Base-by-base conservation (phyloP, 2,113 vertebrate species). In the Anarrhichthys ocellatus region DNA sequence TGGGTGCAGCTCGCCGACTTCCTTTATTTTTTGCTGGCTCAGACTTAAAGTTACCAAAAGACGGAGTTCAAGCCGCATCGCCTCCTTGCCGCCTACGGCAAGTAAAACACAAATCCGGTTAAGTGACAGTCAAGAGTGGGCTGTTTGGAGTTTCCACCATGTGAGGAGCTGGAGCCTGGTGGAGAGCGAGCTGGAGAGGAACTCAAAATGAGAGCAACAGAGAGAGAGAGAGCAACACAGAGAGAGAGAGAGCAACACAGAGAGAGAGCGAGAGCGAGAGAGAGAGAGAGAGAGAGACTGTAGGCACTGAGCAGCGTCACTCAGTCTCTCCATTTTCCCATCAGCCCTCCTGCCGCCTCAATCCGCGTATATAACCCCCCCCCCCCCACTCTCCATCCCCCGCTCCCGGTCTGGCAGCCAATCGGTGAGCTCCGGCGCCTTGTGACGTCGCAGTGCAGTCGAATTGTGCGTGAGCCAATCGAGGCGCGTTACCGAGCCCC, bases 381-480 rank as follows among this genome's bases (percentile, higher is more conserved):
- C n/a, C 68, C 64, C 59, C 44, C 59, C 38, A 36, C 83, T 70
- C 78, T 73, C 78, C 91, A 81, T 85, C 91, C 92, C 82, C 89
- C 76, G 63, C 78, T 71, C 44, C 68, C 48, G 17, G 73, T 6
- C 27, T 34, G 36, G 66, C 76, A 73, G 83, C 93, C 95, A 93
- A 96, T 93, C 87, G 7, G 56, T 32, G 2, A 15, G 17, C 87
- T 73, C 76, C 50, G 80, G 78, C 50, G 67, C 74, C 80, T 34
- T 40, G 81, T 93, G 93, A 95, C 82, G 92, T 95, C 95, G 94
- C 89, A 62, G 92, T 92, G 92, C 93, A 95, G 94, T 93, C 87
- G 79, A 93, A 93, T 94, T 94, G 91, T 77, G 82, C 69, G 79
- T 46, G 80, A 95, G 92, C 94, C 94, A 95, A 95, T 95, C 89